Percentiles rank a stretch among this genome's conserved stretches.
Evolutionary conservation across 2,113 vertebrate species (phyloP).

Genomic region (Ciconia maguari): DNA sequence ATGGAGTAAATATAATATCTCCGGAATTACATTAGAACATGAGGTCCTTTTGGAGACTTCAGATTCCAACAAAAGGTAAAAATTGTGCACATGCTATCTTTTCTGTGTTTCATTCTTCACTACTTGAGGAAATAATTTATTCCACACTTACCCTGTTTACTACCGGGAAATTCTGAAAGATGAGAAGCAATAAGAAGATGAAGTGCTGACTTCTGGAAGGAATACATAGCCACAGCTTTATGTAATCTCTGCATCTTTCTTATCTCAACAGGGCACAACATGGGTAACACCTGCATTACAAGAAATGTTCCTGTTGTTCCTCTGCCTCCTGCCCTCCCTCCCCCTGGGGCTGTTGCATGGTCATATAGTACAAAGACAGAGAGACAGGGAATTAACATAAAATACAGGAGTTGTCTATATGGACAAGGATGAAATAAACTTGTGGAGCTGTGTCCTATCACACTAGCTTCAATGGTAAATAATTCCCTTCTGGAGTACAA

Average conservation of each 20-base stretch:
- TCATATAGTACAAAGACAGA: background rate
- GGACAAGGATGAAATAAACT: background rate
- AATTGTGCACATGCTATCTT: fast-evolving
- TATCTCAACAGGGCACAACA: background rate
- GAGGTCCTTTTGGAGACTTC: background rate
- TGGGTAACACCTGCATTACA: background rate
- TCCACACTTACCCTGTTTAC: background rate
- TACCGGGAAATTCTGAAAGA: background rate
- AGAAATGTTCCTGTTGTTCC: background rate
- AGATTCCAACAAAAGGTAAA: background rate
- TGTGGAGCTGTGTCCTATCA: background rate
- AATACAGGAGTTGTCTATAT: background rate
- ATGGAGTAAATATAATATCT: background rate
- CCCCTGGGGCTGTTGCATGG: background rate
- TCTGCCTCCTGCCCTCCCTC: fast-evolving
- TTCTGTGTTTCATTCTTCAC: background rate
- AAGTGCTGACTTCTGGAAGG: background rate
- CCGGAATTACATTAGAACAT: background rate
- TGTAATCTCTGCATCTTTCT: background rate
- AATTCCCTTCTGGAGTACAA: background rate
- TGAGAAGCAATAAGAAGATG: background rate
- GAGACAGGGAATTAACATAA: background rate
- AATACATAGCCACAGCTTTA: background rate
- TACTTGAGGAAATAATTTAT: background rate
- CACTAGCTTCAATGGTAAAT: background rate